Base-by-base conservation (phyloP, 2,797 vertebrate genomes). In the Helarctos malayanus region DNA sequence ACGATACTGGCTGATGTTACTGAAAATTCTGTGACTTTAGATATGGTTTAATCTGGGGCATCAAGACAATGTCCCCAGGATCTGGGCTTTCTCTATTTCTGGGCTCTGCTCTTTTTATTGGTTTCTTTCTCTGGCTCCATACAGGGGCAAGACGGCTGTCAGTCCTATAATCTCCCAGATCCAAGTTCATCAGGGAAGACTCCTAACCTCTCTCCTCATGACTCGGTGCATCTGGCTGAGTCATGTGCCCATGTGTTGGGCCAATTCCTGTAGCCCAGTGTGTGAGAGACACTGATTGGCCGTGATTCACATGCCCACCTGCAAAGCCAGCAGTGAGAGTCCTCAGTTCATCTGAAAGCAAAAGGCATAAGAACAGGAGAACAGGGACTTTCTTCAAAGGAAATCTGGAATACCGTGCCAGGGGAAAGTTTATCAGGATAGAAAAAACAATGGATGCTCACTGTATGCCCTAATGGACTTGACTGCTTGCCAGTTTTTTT, bases 341-440 rank as follows among this genome's bases (percentile, higher is more conserved):
- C 56, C 25, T 94, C 38, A 32, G 59, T 16, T 91, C n/a, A 73
- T 57, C 52, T 73, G 47, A 94, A n/a, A 95, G 63, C n/a, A 11
- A 38, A 2, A 15, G 7, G 56, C 56, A 4, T 49, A 80, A 84
- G 27, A 92, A 54, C 68, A 79, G 32, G 49, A 23, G 25, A 92
- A 63, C 25, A 81, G 82, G 59, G 10, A 57, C 65, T 32, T 94
- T 91, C n/a, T 82, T 95, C n/a, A 83, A 75, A 95, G 73, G 45
- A 93, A 89, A n/a, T 9, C 38, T 83, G 7, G 45, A 83, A 71
- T 87, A 63, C 35, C 13, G 29, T 75, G 56, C 56, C 82, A 86
- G 71, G 21, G 91, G 49, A 73, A 65, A 57, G 49, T 73, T 79
- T 89, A 75, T 79, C 47, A 79, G 63, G 14, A 19, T 41, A 93